A percentile compares a stretch with the other conserved stretches of the same genome.
Evolutionary conservation across 2,888 invertebrate species (phyloP).

Genomic region (Drosophila acutilabella): DNA sequence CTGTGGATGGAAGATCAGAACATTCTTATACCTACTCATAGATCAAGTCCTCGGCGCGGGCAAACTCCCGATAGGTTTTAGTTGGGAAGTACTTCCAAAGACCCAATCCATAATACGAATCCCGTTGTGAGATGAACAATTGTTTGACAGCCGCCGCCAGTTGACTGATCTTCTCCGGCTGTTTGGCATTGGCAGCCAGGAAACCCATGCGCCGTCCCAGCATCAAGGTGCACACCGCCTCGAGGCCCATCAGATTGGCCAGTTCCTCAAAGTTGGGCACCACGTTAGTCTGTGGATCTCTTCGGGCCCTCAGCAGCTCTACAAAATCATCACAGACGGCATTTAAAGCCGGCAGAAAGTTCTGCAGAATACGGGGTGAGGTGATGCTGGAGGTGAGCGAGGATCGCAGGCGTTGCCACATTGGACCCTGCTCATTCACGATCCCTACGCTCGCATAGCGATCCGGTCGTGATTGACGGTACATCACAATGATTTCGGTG

Average conservation of each 20-base stretch:
- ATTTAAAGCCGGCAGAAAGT: conserved; percentile 91
- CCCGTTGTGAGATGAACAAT: conserved; percentile 91
- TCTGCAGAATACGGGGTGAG: conserved; percentile 90
- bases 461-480: conserved; percentile 90
- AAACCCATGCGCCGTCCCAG: conserved; percentile 92
- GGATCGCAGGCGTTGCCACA: conserved; percentile 91
- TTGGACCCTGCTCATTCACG: conserved; percentile 93
- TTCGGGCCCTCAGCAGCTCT: conserved; percentile 87
- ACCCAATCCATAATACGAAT: conserved; percentile 92
- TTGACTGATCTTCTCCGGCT: conserved; percentile 87
- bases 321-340: conserved; percentile 92
- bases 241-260: conserved; percentile 92
- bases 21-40: conserved; percentile 88
- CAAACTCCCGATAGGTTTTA: conserved; percentile 89
- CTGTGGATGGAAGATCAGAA: background rate
- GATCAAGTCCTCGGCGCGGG: conserved; percentile 91
- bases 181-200: conserved; percentile 85
- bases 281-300: conserved; percentile 86
- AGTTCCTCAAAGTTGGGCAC: conserved; percentile 89
- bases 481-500: conserved; percentile 92
- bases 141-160: conserved; percentile 91
- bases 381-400: conserved; percentile 91
- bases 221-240: conserved; percentile 92
- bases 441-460: conserved; percentile 93
- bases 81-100: conserved; percentile 93